phyloP scores from a whole-genome alignment of 2,113 vertebrate species.

The Synchiropus splendidus region DNA sequence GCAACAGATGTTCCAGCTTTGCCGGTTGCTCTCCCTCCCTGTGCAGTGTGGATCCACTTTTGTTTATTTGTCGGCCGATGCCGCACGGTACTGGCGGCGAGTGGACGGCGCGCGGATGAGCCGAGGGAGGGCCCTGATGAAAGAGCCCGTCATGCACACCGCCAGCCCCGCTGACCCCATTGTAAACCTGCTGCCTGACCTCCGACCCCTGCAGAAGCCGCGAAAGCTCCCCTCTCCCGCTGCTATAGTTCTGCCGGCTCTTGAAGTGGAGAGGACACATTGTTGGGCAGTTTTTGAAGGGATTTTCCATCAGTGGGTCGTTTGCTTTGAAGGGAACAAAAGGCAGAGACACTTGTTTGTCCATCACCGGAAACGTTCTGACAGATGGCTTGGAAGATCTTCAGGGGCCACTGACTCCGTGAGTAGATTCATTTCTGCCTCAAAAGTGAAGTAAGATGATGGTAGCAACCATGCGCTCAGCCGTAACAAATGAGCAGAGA shows the following conservation, averaged over 20 bases:
- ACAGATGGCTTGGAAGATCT: too few species aligned
- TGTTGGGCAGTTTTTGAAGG: slow-evolving; percentile 34
- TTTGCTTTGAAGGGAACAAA: slow-evolving; percentile 18
- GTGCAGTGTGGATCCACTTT: slow-evolving; percentile 48
- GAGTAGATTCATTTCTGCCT: too few species aligned
- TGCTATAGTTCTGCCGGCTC: slow-evolving; percentile 11
- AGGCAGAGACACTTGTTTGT: slow-evolving; percentile 34
- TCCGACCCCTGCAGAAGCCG: slow-evolving; percentile 48
- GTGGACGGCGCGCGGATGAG: slow-evolving; percentile 25
- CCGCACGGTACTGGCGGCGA: slow-evolving; percentile 20
- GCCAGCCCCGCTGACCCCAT: slow-evolving; percentile 46
- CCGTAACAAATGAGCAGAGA: too few species aligned
- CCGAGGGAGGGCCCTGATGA: slow-evolving; percentile 13
- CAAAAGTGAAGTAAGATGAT: too few species aligned
- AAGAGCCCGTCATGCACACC: slow-evolving; percentile 27
- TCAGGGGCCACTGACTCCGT: too few species aligned
- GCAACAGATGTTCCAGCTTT: slow-evolving; percentile 45
- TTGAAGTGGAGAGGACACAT: slow-evolving; percentile 17
- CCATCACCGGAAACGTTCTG: slow-evolving; percentile 3
- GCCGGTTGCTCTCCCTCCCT: slow-evolving; percentile 20
- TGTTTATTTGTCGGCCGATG: slow-evolving; percentile 49
- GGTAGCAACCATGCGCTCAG: too few species aligned
- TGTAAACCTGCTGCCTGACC: slow-evolving; percentile 52
- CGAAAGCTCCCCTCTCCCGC: slow-evolving; percentile 50
- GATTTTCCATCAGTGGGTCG: slow-evolving; percentile 35